Percentiles rank a stretch among this genome's conserved stretches.
phyloP scores from a whole-genome alignment of 2,113 vertebrate species.

The Cynoglossus semilaevis region DNA sequence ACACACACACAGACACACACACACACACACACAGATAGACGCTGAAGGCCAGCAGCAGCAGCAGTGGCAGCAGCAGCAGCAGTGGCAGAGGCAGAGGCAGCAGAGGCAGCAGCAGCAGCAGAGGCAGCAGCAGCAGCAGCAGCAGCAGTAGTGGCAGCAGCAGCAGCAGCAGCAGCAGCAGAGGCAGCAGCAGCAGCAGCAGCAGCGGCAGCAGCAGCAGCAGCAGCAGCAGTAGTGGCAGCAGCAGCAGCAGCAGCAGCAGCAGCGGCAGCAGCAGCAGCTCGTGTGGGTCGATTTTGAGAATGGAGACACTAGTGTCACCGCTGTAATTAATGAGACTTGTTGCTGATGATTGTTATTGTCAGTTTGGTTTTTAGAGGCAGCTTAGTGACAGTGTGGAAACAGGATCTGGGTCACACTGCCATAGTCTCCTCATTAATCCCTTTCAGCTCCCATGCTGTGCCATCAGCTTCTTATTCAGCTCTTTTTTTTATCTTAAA shows the following conservation, averaged over 20 bases:
- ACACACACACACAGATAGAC: conserved; percentile 3
- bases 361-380: conserved; percentile 53
- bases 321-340: conserved; percentile 60
- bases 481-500: conserved; percentile 51
- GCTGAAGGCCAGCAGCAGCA: too few species aligned
- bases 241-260: background rate
- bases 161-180: background rate
- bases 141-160: conserved; percentile 20
- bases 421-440: conserved; percentile 63
- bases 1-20: conserved; percentile 26
- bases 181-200: conserved; percentile 10
- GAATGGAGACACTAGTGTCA: conserved; percentile 44
- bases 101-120: conserved; percentile 29
- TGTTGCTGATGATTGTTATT: conserved; percentile 63
- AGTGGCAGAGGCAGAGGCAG: too few species aligned
- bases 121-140: conserved; percentile 21
- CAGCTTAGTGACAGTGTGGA: conserved; percentile 50
- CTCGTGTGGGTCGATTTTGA: conserved; percentile 41
- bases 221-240: too few species aligned
- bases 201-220: conserved; percentile 8
- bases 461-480: conserved; percentile 60
- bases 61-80: conserved; percentile 8
- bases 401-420: conserved; percentile 63
- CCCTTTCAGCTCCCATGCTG: conserved; percentile 43
- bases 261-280: conserved; percentile 27